Evolutionary conservation across 2,797 vertebrate species (phyloP).

Genomic region (Phylloscopus collybita): DNA sequence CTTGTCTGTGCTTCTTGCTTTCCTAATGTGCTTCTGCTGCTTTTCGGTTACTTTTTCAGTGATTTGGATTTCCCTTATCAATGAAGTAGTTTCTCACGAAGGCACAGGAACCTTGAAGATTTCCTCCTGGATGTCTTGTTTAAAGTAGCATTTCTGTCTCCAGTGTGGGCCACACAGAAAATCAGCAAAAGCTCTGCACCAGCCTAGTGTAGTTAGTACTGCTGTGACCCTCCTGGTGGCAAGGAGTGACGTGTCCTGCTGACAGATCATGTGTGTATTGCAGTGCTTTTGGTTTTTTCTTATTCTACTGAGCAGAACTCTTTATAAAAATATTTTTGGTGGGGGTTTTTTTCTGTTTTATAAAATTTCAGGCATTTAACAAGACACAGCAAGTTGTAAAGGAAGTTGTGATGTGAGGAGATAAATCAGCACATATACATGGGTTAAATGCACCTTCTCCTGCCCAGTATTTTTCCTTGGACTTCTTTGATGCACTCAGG

Average conservation of each 20-base stretch:
- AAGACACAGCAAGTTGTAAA: accelerated
- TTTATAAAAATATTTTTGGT: neutral
- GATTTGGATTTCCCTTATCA: neutral
- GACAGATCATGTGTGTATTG: neutral
- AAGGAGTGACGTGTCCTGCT: neutral
- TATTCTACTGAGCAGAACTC: neutral
- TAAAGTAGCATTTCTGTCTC: neutral
- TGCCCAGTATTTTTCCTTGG: neutral
- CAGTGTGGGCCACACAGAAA: neutral
- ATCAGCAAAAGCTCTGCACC: neutral
- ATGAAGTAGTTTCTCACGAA: neutral
- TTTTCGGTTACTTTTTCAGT: neutral
- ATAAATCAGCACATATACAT: neutral
- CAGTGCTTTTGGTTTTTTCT: neutral
- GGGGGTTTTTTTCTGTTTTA: neutral
- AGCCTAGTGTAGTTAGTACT: neutral
- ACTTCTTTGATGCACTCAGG: neutral
- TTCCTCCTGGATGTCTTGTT: neutral
- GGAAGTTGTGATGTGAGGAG: neutral
- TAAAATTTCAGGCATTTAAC: neutral
- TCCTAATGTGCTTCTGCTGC: neutral
- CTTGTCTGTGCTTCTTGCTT: neutral
- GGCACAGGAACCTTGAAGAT: neutral
- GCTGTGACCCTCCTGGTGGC: neutral
- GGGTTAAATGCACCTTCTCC: neutral